Base-by-base conservation (phyloP, 1,140 invertebrate genomes). In the Vanessa atalanta region DNA sequence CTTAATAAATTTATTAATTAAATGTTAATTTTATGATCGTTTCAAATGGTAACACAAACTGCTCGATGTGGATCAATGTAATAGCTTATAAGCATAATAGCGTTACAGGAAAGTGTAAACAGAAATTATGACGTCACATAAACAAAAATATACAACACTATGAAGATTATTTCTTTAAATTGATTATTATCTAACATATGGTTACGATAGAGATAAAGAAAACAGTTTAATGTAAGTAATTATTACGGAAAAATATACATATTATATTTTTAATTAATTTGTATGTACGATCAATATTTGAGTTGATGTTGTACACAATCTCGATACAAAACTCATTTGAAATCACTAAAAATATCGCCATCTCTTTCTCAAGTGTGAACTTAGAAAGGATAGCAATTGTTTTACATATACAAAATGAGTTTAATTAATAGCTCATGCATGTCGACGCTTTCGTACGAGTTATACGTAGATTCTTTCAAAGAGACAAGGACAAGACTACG, bases 71-170 rank as follows among this genome's bases (percentile, higher is more conserved):
- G 55, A 14, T 61, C 47, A 48, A 70, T 37, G 23, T 48, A 61
- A 70, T 73, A 69, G 72, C 65, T 73, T 48, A n/a, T 20, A 75
- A 75, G 73, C 73, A 31, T 26, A 51, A 14, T 51, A 60, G 55
- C 55, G 55, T 60, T 60, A 26, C 11, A 26, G 23, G 55, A 20
- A 31, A 23, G 20, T 60, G 55, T 60, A 23, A 60, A 60, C 55
- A 26, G 55, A 60, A 53, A 31, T 60, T 60, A 60, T 60, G 55
- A 60, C 55, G 55, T 60, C 55, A 60, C 55, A 60, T 20, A 60
- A 60, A 61, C 11, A 61, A 51, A 61, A 57, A 57, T 57, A 57
- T 16, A 57, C 63, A 31, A 47, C 47, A 48, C 47, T 65, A 66
- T 23, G 50, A 66, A 14, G 48, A 65, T 16, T 13, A 20, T 65